Conservation (phyloP, 2,888 invertebrate genomes). For the Lumbricus terrestris region DNA sequence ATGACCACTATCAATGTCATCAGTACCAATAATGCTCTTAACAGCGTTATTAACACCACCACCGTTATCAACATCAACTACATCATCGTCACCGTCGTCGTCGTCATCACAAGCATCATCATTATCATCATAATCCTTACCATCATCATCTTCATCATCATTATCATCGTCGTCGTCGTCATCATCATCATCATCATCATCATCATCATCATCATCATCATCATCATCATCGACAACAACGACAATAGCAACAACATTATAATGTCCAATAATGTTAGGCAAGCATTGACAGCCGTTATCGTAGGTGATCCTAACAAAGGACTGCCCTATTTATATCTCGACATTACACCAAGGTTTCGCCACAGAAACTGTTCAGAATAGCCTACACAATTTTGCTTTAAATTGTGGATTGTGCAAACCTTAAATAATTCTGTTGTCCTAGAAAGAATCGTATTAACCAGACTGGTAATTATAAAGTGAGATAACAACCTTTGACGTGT, state of each 20-base stretch:
- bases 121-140: not conserved
- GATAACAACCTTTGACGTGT: not conserved
- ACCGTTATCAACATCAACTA: not conserved
- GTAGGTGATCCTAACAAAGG: too few species aligned
- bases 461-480: not conserved
- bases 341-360: too few species aligned
- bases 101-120: not conserved
- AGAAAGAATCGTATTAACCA: not conserved
- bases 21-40: not conserved
- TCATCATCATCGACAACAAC: not conserved
- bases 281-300: too few species aligned
- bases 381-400: too few species aligned
- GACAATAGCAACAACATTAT: not conserved
- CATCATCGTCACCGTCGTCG: not conserved
- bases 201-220: slow-evolving; percentile 8
- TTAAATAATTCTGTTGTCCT: too few species aligned
- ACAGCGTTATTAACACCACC: too few species aligned
- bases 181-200: not conserved
- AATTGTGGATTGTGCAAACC: too few species aligned
- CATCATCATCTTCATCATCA: not conserved
- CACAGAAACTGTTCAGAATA: too few species aligned
- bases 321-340: too few species aligned
- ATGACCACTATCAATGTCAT: not conserved
- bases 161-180: slow-evolving; percentile 8
- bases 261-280: too few species aligned